Percentiles rank a stretch among this genome's conserved stretches.
phyloP scores from a whole-genome alignment of 2,888 invertebrate genomes.

The Macropis europaea region DNA sequence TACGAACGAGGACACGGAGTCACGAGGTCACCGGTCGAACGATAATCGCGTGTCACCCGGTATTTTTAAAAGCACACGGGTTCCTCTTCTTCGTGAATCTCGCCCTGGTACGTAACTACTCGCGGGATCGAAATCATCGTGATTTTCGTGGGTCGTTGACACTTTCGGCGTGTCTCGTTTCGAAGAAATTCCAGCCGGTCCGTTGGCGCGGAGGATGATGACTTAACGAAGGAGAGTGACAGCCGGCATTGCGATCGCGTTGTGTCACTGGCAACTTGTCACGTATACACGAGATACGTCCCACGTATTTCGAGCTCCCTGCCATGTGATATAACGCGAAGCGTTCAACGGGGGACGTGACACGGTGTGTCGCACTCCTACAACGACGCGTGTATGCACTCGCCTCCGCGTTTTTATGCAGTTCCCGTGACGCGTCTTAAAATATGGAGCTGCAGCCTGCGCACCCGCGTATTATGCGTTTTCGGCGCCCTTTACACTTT shows the following conservation, averaged over 20 bases:
- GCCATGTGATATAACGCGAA: conserved; percentile 18
- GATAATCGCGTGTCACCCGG: conserved; percentile 7
- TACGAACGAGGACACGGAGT: conserved; percentile 18
- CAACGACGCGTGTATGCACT: neutral
- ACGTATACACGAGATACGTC: conserved; percentile 8
- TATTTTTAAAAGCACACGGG: no score
- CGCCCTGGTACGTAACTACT: neutral
- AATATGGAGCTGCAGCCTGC: conserved; percentile 24
- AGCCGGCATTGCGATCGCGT: conserved; percentile 32
- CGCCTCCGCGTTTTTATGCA: conserved; percentile 23
- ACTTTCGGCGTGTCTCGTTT: neutral
- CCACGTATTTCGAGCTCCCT: conserved; percentile 10
- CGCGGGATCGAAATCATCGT: neutral
- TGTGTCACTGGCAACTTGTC: conserved; percentile 35
- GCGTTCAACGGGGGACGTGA: conserved; percentile 31
- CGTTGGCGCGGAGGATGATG: neutral
- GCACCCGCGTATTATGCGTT: conserved; percentile 7
- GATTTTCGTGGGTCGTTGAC: conserved; percentile 16
- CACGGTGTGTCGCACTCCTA: conserved; percentile 28
- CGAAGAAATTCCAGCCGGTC: neutral
- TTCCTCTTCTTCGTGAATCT: neutral
- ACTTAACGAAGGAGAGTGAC: conserved; percentile 38
- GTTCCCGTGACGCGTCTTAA: conserved; percentile 39
- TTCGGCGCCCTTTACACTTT: conserved; percentile 9
- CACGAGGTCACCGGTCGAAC: conserved; percentile 6